Conservation (phyloP, 2,113 vertebrate species). For the Poecilia latipinna region DNA sequence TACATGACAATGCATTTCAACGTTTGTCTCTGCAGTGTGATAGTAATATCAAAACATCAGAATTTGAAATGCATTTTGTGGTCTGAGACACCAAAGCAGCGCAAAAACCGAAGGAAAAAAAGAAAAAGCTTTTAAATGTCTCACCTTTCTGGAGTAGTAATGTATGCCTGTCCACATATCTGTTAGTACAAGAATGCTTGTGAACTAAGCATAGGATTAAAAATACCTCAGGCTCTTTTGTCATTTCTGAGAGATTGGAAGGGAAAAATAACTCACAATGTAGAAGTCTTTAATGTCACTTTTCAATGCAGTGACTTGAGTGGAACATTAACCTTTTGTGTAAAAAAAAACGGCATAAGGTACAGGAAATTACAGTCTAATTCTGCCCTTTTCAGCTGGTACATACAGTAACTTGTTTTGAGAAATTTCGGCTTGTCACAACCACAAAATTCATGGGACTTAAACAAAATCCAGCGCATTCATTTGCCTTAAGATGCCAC, state of each 20-base stretch:
- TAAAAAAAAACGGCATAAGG: not conserved
- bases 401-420: no score
- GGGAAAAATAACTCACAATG: not conserved
- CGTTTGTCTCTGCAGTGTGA: not conserved
- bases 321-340: not conserved
- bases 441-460: no score
- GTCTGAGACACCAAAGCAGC: not conserved
- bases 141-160: not conserved
- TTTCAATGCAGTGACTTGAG: not conserved
- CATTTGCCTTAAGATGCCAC: no score
- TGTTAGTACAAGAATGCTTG: not conserved
- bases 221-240: not conserved
- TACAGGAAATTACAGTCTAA: not conserved
- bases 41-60: not conserved
- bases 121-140: not conserved
- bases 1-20: not conserved
- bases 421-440: no score
- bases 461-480: no score
- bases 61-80: not conserved
- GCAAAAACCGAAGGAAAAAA: not conserved
- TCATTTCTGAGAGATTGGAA: not conserved
- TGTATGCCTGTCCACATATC: not conserved
- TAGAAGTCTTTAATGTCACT: not conserved
- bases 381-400: not conserved
- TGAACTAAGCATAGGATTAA: not conserved